Conservation (phyloP, 1,140 invertebrate genomes). For the Nasonia vitripennis region DNA sequence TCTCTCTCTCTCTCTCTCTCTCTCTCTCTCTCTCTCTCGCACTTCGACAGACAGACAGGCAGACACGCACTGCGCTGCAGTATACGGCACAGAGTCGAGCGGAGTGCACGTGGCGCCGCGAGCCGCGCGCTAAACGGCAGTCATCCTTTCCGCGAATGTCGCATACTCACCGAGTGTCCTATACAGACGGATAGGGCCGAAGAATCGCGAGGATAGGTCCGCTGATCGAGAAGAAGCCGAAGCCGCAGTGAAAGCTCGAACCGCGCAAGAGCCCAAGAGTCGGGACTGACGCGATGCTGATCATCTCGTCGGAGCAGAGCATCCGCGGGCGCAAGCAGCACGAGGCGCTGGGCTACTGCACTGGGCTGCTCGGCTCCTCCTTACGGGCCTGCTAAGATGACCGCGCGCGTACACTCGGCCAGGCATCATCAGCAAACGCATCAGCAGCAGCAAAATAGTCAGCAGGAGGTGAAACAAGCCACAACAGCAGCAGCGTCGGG, state of each 20-base stretch:
- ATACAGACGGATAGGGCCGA: no score
- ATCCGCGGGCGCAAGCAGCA: constrained; percentile 34
- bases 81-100: not conserved
- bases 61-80: not conserved
- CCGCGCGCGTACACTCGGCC: constrained; percentile 73
- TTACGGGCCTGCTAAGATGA: constrained; percentile 71
- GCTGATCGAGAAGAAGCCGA: not conserved
- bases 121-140: not conserved
- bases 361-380: constrained; percentile 55
- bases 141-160: not conserved
- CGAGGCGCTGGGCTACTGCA: not conserved
- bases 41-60: not conserved
- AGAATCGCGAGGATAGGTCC: no score
- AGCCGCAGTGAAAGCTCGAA: not conserved
- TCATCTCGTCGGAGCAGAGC: constrained; percentile 41
- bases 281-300: constrained; percentile 68
- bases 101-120: constrained; percentile 31
- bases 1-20: not conserved
- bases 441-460: constrained; percentile 6
- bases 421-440: constrained; percentile 72
- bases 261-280: constrained; percentile 44
- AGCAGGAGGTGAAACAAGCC: not conserved
- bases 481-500: not conserved
- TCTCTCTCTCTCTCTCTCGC: not conserved
- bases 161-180: no score